Percentiles rank a stretch among this genome's conserved stretches.
phyloP scores from a whole-genome alignment of 2,888 invertebrate genomes.

The Deroplatys truncata region DNA sequence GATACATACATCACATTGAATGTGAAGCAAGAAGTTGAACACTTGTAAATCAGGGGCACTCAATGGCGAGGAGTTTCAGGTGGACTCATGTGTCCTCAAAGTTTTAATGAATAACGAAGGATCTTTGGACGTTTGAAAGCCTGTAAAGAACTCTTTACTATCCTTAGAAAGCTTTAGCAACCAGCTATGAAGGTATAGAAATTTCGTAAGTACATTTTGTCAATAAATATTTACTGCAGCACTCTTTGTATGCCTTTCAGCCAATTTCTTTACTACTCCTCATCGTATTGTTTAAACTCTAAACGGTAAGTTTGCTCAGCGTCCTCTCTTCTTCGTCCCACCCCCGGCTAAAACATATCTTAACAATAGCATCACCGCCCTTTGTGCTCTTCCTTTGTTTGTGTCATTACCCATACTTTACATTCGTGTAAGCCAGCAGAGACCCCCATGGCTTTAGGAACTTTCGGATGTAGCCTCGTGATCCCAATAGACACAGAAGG shows the following conservation, averaged over 20 bases:
- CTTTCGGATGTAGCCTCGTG: too few species aligned
- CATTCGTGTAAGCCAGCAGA: not conserved
- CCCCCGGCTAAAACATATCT: not conserved
- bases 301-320: not conserved
- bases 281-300: not conserved
- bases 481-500: too few species aligned
- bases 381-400: not conserved
- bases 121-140: too few species aligned
- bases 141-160: too few species aligned
- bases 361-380: not conserved
- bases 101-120: too few species aligned
- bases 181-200: not conserved
- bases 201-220: not conserved
- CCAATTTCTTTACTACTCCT: not conserved
- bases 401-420: not conserved
- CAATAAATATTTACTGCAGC: not conserved
- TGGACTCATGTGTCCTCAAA: too few species aligned
- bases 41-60: too few species aligned
- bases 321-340: not conserved
- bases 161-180: too few species aligned
- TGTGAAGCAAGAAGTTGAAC: too few species aligned
- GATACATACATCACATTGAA: too few species aligned
- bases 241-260: not conserved
- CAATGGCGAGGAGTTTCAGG: too few species aligned
- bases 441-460: too few species aligned